Evolutionary conservation across 92 coral and sea anemone genomes (phyloP), one percentile per base, ranked within the genome.

Genomic region (Porites cylindrica): DNA sequence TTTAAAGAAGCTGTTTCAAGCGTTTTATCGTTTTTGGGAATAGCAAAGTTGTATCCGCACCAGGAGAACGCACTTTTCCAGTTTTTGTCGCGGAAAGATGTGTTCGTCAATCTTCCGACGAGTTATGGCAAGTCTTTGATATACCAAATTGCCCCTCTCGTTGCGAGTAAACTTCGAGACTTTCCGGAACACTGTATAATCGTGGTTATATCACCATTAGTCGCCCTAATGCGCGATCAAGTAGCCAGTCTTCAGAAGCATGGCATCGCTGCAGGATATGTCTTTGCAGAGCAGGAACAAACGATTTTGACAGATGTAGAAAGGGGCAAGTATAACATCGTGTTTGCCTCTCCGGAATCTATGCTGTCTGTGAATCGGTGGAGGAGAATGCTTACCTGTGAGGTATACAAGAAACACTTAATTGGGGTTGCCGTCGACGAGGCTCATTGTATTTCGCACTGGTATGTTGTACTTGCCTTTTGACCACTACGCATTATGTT

Each of bases 51-150:
- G 20, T 52, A 74, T 51, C 26, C 60, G 52, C 82, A 72, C 58
- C 88, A 85, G 72, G 56, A 72, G 76, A 73, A 86, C 59, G 90
- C 80, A 19, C 81, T 86, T 72, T 86, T 65, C 50, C 66, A 53
- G 72, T 86, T 86, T 24, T 47, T 86, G 18, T 86, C 64, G 54
- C 75, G 81, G 70, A 58, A 82, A 19, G 78, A 86, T 86, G 90
- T 86, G 16, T 86, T 77, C 20, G 84, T 77, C 10, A 85, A 85
- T 77, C 53, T 77, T 62, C 66, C 83, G 8, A 85, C 89, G 11
- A 82, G 82, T 72, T 84, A 58, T 75, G 88, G 88, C 68, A 84
- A 84, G 72, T 84, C 88, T 56, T 60, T 62, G 6, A 84, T 75
- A 68, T 75, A 84, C 79, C 75, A 84, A 74, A 66, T 84, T 75